Conservation (phyloP, 2,113 vertebrate species). For the Vulpes ferrilata region DNA sequence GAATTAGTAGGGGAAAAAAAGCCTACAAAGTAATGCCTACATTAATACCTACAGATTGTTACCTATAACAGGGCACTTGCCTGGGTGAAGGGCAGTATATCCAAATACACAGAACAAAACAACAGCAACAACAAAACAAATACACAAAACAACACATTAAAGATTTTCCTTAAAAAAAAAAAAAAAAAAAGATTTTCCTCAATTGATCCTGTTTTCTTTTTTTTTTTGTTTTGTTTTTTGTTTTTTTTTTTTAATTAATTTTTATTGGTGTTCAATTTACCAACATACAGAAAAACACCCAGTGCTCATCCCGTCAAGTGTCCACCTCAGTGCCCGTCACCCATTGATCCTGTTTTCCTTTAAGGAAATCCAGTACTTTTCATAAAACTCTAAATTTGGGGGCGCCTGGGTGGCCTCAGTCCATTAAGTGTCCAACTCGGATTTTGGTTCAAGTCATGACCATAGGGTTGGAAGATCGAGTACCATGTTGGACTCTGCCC, state of each 20-base stretch:
- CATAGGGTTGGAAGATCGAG: not conserved
- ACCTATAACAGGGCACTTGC: not conserved
- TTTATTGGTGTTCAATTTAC: too few species aligned
- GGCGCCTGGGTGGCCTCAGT: not conserved
- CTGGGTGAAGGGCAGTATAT: not conserved
- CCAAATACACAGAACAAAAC: not conserved
- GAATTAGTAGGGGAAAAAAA: not conserved
- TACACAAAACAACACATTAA: conserved; percentile 16
- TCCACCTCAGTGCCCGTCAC: too few species aligned
- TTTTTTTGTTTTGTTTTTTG: too few species aligned
- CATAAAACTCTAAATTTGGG: conserved; percentile 21
- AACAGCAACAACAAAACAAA: too few species aligned
- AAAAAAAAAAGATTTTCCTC: not conserved
- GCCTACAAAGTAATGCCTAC: not conserved
- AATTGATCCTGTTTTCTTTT: conserved; percentile 20
- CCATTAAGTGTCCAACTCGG: not conserved
- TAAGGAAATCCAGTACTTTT: conserved; percentile 16
- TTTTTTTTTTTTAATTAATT: too few species aligned
- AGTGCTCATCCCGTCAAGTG: too few species aligned
- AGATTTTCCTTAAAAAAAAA: too few species aligned
- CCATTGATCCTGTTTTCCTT: conserved; percentile 19
- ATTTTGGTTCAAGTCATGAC: not conserved
- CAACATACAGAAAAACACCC: too few species aligned
- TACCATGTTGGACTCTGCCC: not conserved
- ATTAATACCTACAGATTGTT: not conserved